Evolutionary conservation across 2,888 invertebrate genomes (phyloP), one percentile per base, ranked within the genome.

Genomic region (Polylopha cassiicola): DNA sequence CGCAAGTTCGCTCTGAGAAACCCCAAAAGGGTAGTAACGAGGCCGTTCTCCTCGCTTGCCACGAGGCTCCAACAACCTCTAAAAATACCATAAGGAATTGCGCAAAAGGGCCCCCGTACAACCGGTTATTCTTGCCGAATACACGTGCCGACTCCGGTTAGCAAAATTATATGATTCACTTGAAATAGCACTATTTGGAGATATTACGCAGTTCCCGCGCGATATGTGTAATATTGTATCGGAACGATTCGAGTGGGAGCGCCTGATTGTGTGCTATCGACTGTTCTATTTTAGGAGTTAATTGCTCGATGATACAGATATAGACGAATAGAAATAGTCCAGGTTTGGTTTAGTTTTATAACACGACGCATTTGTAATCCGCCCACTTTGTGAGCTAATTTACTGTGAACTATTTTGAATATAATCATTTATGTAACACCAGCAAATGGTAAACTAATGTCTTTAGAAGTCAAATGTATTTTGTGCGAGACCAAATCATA

Each of bases 101-200:
- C 21, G 32, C 20, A 21, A 26, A 24, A 9, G 21, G 20, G 21
- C 16, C 33, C 23, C 10, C 17, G n/a, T 10, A n/a, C n/a, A n/a
- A 11, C 23, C 29, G 18, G 29, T 24, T 26, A 20, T 39, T 29
- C 20, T 34, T 15, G 18, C 28, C 23, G 11, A 20, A 11, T 15
- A 10, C 38, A 27, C 39, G 27, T 39, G 39, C 3, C 22, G 7
- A 18, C 32, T 27, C 9, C 10, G 13, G 16, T 15, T 14, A 28
- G 18, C 14, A 13, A 16, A 10, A 18, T 4, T n/a, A 24, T 31
- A 17, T 41, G 29, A 41, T 34, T 34, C 34, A 36, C 29, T 28
- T 27, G 17, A 16, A 30, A 30, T 23, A 26, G 23, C 29, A 41
- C 30, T 41, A 41, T 41, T 34, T 36, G 20, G 23, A 29, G 11